Percentiles rank a stretch among this genome's conserved stretches.
phyloP scores from a whole-genome alignment of 1,140 invertebrate species.

The Sitobion miscanthi region DNA sequence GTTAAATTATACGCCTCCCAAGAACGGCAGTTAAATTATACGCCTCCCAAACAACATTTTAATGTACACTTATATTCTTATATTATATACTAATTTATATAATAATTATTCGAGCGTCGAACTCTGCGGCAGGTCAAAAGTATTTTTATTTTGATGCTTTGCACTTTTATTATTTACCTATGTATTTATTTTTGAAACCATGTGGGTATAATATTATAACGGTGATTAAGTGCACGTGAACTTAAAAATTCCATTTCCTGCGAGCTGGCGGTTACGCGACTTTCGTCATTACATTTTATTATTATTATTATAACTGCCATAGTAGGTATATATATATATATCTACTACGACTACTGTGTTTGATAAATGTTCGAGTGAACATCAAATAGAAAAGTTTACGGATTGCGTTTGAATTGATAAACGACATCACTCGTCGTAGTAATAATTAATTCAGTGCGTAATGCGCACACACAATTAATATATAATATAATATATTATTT shows the following conservation, averaged over 20 bases:
- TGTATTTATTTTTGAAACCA: not conserved
- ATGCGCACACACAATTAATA: not conserved
- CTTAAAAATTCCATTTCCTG: not conserved
- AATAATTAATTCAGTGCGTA: conserved; percentile 1
- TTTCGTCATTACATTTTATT: not conserved
- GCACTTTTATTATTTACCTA: not conserved
- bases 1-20: not conserved
- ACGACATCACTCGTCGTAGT: not conserved
- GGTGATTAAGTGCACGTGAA: not conserved
- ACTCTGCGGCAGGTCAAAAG: not conserved
- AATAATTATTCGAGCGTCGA: not conserved
- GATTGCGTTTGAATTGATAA: not conserved
- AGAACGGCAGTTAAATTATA: not conserved
- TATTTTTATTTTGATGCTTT: not conserved
- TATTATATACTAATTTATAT: too few relatives aligned
- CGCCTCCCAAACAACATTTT: not conserved
- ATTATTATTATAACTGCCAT: not conserved
- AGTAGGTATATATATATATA: too few relatives aligned
- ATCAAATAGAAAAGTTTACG: not conserved
- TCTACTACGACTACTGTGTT: not conserved
- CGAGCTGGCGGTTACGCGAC: not conserved
- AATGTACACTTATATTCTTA: too few relatives aligned
- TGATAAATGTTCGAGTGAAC: not conserved
- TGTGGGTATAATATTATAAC: not conserved
- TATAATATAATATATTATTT: not conserved